Evolutionary conservation across 2,888 invertebrate genomes (phyloP).

Genomic region (Beris chalybata): DNA sequence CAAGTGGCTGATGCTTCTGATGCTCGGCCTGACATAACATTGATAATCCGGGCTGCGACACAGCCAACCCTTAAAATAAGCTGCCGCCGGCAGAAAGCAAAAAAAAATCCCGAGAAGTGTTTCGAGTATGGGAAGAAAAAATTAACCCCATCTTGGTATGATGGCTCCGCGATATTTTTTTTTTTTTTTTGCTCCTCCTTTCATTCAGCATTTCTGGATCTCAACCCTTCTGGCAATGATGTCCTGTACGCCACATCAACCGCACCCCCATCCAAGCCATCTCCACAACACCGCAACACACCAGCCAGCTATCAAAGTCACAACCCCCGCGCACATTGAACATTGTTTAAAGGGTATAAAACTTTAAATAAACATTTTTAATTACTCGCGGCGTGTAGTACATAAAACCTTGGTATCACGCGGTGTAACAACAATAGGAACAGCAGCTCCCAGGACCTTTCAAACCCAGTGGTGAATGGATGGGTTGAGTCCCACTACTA

Average conservation of each 20-base stretch:
- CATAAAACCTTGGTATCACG: constrained; percentile 24
- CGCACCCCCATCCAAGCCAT: constrained; percentile 7
- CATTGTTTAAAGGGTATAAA: constrained; percentile 40
- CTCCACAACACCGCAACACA: constrained; percentile 20
- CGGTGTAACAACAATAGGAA: constrained; percentile 2
- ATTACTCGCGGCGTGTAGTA: constrained; percentile 41
- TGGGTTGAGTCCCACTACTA: constrained; percentile 3
- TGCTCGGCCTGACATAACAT: constrained; percentile 40
- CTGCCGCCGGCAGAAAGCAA: neutral
- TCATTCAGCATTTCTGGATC: neutral
- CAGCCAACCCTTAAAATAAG: constrained; percentile 17
- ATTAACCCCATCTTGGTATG: constrained; percentile 37
- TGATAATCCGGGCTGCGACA: constrained; percentile 40
- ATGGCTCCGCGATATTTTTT: neutral
- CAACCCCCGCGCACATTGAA: constrained; percentile 30
- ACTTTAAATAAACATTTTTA: constrained; percentile 45
- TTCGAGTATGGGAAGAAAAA: constrained; percentile 31
- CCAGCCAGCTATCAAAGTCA: neutral
- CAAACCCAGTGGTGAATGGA: neutral
- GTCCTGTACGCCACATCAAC: constrained; percentile 27
- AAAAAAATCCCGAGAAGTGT: constrained; percentile 21
- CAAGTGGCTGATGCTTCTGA: constrained; percentile 25
- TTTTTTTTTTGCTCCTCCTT: neutral
- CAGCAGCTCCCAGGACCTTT: neutral
- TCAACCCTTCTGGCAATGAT: constrained; percentile 2